A percentile compares a stretch with the other conserved stretches of the same genome.
Evolutionary conservation across 2,888 invertebrate species (phyloP).

Genomic region (Falcaria lacertinaria): DNA sequence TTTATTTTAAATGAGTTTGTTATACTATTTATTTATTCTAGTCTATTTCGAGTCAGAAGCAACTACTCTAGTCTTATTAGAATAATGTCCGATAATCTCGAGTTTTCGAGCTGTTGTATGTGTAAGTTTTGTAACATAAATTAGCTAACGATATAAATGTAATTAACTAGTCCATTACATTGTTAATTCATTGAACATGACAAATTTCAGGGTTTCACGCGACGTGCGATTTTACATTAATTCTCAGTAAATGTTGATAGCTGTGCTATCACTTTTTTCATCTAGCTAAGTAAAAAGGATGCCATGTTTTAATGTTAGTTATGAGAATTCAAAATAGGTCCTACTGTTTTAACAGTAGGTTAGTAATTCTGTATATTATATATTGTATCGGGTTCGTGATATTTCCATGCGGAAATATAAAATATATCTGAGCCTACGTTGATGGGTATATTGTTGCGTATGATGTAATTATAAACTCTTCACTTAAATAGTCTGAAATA

Average conservation of each 20-base stretch:
- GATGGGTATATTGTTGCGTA: slow-evolving; percentile 16
- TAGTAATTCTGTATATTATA: slow-evolving; percentile 8
- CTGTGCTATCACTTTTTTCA: no score
- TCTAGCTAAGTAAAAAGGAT: no score
- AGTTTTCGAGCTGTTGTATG: slow-evolving; percentile 13
- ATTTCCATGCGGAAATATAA: background rate
- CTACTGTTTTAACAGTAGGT: no score
- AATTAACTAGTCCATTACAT: slow-evolving; percentile 33
- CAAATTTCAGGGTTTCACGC: slow-evolving; percentile 29
- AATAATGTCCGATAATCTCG: slow-evolving; percentile 1
- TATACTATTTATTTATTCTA: slow-evolving; percentile 42
- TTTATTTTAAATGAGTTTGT: slow-evolving; percentile 33
- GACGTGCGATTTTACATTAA: background rate
- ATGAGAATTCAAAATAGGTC: no score
- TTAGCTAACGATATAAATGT: slow-evolving; percentile 33
- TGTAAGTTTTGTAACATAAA: slow-evolving; percentile 33
- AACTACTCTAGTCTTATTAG: slow-evolving; percentile 38
- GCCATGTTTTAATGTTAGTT: no score
- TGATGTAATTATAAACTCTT: slow-evolving; percentile 14
- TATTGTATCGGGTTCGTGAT: background rate
- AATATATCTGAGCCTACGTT: slow-evolving; percentile 4
- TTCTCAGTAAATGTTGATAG: no score
- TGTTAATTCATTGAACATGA: slow-evolving; percentile 30
- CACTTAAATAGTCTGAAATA: slow-evolving; percentile 35
- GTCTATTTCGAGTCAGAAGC: slow-evolving; percentile 37